phyloP scores from a whole-genome alignment of 1,140 invertebrate genomes.

The Protaetia brevitarsis region DNA sequence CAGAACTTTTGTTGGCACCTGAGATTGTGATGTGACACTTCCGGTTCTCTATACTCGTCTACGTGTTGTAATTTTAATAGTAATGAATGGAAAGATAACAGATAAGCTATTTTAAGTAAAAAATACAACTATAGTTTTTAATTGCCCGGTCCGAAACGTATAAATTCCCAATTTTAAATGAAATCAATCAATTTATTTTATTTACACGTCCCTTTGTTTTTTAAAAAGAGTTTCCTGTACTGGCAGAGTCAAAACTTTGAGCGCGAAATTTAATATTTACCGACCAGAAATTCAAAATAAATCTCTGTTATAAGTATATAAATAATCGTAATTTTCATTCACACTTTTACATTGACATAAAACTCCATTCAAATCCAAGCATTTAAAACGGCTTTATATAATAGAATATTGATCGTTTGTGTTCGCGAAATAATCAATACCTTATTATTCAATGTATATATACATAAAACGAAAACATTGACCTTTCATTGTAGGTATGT shows the following conservation, averaged over 20 bases:
- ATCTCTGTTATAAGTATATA: too few relatives aligned
- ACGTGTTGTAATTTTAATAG: slow-evolving; percentile 11
- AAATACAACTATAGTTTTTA: too few relatives aligned
- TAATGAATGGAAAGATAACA: slow-evolving; percentile 6
- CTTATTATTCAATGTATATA: background rate
- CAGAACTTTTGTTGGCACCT: slow-evolving; percentile 23
- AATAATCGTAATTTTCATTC: too few relatives aligned
- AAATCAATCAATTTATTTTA: too few relatives aligned
- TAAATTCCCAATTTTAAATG: too few relatives aligned
- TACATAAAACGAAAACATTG: background rate
- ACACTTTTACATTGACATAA: too few relatives aligned
- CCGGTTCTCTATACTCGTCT: slow-evolving; percentile 6
- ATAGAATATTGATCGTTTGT: background rate
- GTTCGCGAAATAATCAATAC: slow-evolving; percentile 3
- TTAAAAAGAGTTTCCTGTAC: background rate
- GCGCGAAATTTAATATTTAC: background rate
- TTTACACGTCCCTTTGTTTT: too few relatives aligned
- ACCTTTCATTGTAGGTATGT: background rate
- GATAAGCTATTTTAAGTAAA: background rate
- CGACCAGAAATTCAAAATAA: too few relatives aligned
- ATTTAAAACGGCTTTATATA: too few relatives aligned
- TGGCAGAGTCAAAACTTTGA: background rate
- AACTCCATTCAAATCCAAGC: too few relatives aligned
- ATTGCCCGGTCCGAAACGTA: too few relatives aligned
- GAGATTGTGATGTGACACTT: slow-evolving; percentile 28